Evolutionary conservation across 2,888 invertebrate species (phyloP).

Genomic region (Muschampia plurimacula): DNA sequence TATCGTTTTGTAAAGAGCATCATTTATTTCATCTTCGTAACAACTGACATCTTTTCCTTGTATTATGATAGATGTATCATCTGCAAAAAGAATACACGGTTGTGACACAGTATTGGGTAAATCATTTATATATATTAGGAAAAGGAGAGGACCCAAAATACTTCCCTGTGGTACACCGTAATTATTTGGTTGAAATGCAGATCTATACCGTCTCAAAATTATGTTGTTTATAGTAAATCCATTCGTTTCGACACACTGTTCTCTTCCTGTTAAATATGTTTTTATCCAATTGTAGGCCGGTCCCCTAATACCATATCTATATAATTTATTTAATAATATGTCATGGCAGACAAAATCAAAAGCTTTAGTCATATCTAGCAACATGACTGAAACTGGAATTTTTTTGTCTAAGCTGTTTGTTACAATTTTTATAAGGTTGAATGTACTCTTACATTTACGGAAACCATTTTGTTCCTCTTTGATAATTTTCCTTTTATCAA

Average conservation of each 20-base stretch:
- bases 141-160: too few species aligned
- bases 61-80: too few species aligned
- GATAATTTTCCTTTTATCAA: not conserved
- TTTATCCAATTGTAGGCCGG: not conserved
- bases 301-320: constrained; percentile 6
- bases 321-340: not conserved
- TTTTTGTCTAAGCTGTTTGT: not conserved
- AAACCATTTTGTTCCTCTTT: constrained; percentile 15
- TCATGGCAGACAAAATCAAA: constrained; percentile 4
- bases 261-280: not conserved
- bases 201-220: not conserved
- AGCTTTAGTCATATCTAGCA: constrained; percentile 9
- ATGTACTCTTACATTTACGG: not conserved
- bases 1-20: too few species aligned
- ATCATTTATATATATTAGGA: too few species aligned
- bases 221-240: not conserved
- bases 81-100: too few species aligned
- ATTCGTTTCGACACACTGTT: constrained; percentile 1
- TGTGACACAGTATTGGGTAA: too few species aligned
- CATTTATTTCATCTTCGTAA: too few species aligned
- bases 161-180: not conserved
- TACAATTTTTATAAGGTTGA: not conserved
- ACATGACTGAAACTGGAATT: not conserved
- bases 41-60: too few species aligned
- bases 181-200: not conserved